These are phyloP conservation scores for Lasioglossum albipes DNA, from an alignment of 1,140 invertebrate species.

Conservation along the genomic window DNA sequence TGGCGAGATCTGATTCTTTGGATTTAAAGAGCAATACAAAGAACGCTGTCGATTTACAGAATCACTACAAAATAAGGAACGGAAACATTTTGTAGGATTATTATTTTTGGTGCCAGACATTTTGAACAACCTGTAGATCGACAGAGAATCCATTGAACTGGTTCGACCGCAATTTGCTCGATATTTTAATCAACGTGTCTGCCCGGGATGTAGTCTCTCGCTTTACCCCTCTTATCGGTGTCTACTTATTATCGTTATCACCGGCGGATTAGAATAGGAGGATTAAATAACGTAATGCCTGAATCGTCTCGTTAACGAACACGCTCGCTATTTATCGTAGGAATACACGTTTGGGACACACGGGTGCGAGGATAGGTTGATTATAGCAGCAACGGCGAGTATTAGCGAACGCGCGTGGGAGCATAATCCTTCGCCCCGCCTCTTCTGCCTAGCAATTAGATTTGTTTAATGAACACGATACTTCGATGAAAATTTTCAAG, in stretches of 20 bases:
- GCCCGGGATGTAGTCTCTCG: neutral
- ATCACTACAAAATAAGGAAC: no score
- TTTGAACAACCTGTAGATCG: neutral
- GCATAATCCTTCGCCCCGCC: no score
- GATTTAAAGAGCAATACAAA: no score
- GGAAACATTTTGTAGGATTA: no score
- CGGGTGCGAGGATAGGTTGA: neutral
- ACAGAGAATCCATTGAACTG: neutral
- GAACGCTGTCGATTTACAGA: no score
- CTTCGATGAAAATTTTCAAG: no score
- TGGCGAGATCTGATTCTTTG: no score
- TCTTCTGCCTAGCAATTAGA: no score
- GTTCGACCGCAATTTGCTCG: neutral
- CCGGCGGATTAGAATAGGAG: constrained; percentile 23
- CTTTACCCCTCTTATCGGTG: neutral
- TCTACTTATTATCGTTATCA: constrained; percentile 29
- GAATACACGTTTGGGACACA: neutral
- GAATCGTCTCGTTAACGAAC: neutral
- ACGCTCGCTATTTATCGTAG: neutral
- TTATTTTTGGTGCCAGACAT: neutral
- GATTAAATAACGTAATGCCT: constrained; percentile 10
- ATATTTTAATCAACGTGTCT: constrained; percentile 20
- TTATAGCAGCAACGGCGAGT: neutral
- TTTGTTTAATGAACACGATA: no score
- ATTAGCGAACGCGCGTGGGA: no score